A percentile compares a stretch with the other conserved stretches of the same genome.
phyloP scores from a whole-genome alignment of 2,113 vertebrate genomes.

The Salminus brasiliensis region DNA sequence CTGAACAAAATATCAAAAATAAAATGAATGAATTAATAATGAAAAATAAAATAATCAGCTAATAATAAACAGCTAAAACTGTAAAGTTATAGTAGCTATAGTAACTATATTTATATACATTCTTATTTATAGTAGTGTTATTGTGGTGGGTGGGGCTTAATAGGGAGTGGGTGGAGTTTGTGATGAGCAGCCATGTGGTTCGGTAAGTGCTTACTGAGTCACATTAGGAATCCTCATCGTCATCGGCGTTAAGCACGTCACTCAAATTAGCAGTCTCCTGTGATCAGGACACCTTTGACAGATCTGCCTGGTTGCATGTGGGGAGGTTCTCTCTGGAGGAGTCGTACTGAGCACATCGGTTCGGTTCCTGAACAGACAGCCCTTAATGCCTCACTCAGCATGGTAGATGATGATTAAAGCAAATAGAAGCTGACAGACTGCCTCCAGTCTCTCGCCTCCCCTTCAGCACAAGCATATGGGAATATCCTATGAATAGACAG shows the following conservation, averaged over 20 bases:
- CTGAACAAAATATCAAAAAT: no score
- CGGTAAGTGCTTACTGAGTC: not conserved
- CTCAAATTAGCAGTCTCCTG: not conserved
- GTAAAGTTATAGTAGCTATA: no score
- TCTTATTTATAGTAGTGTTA: no score
- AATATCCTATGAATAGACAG: conserved; percentile 4
- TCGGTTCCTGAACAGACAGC: not conserved
- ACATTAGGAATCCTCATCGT: not conserved
- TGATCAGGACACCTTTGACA: conserved; percentile 27
- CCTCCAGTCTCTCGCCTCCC: not conserved
- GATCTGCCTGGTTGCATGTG: not conserved
- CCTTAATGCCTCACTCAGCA: conserved; percentile 22
- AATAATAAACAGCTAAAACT: no score
- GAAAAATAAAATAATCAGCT: no score
- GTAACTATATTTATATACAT: no score
- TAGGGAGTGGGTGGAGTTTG: no score
- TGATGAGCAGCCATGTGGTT: not conserved
- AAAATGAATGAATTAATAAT: no score
- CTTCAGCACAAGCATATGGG: not conserved
- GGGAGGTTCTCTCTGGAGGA: not conserved
- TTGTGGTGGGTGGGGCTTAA: no score
- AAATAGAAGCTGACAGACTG: conserved; percentile 35
- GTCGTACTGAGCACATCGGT: conserved; percentile 7
- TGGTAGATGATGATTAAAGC: conserved; percentile 27
- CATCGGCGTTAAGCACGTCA: not conserved